Conservation (phyloP, 2,113 vertebrate genomes). For the Diadophis punctatus region DNA sequence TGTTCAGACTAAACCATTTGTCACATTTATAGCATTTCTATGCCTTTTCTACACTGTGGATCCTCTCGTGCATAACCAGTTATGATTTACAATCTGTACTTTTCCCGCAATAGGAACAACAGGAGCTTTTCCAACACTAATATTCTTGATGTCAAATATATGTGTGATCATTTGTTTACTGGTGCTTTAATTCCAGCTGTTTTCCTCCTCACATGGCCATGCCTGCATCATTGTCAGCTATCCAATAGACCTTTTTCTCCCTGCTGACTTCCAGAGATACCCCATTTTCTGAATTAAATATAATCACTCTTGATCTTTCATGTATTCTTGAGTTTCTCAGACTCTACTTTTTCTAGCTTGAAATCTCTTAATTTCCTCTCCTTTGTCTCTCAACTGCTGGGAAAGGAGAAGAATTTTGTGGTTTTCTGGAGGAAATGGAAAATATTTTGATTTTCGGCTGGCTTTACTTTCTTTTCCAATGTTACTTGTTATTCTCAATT, state of each 20-base stretch:
- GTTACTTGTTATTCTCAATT: not conserved
- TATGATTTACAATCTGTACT: not conserved
- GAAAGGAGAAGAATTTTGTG: not conserved
- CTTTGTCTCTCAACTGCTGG: not conserved
- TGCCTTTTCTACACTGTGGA: not conserved
- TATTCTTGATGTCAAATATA: not conserved
- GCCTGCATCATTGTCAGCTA: not conserved
- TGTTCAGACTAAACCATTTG: not conserved
- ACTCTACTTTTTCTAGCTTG: not conserved
- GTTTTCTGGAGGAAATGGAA: not conserved
- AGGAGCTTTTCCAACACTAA: not conserved
- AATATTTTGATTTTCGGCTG: not conserved
- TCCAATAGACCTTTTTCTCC: not conserved
- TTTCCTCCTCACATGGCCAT: not conserved
- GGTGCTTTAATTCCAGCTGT: too few species aligned
- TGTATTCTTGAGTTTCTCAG: not conserved
- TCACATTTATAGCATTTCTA: not conserved
- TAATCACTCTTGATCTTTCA: not conserved
- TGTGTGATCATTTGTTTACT: too few species aligned
- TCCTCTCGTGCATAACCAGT: not conserved
- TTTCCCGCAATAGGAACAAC: not conserved
- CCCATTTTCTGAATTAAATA: not conserved
- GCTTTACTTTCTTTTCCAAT: not conserved
- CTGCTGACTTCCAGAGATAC: not conserved
- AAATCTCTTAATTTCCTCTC: not conserved